Base-by-base conservation (phyloP, 1,140 invertebrate species). In the Plectrocnemia conspersa region DNA sequence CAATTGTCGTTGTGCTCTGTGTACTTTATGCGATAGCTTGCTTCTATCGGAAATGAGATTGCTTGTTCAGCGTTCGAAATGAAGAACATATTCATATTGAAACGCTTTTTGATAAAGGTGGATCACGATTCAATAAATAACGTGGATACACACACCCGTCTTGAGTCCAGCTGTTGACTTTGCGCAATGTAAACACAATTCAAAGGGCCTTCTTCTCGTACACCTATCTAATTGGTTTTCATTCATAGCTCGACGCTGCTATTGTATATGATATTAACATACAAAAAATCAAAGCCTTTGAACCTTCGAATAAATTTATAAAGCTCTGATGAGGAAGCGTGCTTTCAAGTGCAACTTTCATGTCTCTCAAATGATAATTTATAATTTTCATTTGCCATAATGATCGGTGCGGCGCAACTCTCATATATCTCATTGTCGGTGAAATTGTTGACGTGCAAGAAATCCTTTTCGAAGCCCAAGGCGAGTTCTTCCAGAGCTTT, bases 401-500 rank as follows among this genome's bases (percentile, higher is more conserved):
- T 13, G 32, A 33, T 11, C n/a, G 32, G 35, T 9, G 15, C 21
- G 38, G 18, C 13, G n/a, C 10, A 11, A 29, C 10, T 36, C 11
- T 50, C 47, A 22, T 50, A 50, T 42, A 23, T 50, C 22, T 48
- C 42, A 57, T 52, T 57, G 55, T 57, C 55, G 55, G 55, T 49
- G 29, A 32, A 41, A 53, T 48, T 41, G 56, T 44, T 58, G 56
- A 58, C 56, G 50, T 29, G 10, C 18, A 27, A 13, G 55, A 9
- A 52, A 22, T 6, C 35, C 16, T 42, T 16, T 36, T 44, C 24
- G 35, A 21, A 44, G 47, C 56, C 33, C 44, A 36, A 36, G 56
- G 56, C 18, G 22, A 27, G 15, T 15, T 45, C 25, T 16, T 35
- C 45, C 19, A 21, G 23, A 15, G 49, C 56, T 46, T 58, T 58